Percentiles rank a stretch among this genome's conserved stretches.
phyloP scores from a whole-genome alignment of 2,888 invertebrate species.

The Conchocele bisecta region DNA sequence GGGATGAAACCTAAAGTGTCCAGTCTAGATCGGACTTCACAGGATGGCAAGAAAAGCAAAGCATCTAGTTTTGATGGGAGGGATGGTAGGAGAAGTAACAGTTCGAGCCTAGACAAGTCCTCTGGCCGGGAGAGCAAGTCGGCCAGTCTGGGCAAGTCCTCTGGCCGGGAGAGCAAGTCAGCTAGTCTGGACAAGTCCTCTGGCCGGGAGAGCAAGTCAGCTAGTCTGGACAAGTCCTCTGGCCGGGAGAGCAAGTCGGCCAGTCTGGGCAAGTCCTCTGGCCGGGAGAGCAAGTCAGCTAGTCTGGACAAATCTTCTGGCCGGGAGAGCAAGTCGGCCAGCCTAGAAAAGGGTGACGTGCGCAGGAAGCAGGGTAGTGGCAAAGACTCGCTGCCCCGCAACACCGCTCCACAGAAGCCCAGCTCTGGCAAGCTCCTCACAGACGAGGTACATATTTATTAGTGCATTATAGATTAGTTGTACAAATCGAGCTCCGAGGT shows the following conservation, averaged over 20 bases:
- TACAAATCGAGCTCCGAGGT: too few species aligned
- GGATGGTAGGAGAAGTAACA: conserved; percentile 38
- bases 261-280: conserved; percentile 38
- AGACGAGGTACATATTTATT: conserved; percentile 86
- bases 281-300: not conserved
- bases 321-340: conserved; percentile 51
- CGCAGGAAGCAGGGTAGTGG: conserved; percentile 38
- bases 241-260: conserved; percentile 32
- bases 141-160: not conserved
- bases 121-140: too few species aligned
- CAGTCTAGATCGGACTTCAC: conserved; percentile 8
- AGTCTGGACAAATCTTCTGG: not conserved
- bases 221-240: conserved; percentile 16
- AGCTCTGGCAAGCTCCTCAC: conserved; percentile 93
- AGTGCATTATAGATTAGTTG: too few species aligned
- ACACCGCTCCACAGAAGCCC: conserved; percentile 85
- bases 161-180: not conserved
- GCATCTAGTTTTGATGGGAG: conserved; percentile 27
- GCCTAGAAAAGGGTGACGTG: conserved; percentile 45
- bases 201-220: not conserved
- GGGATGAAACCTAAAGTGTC: too few species aligned
- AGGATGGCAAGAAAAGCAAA: conserved; percentile 19
- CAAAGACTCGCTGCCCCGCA: conserved; percentile 20
- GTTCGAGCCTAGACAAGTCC: conserved; percentile 45
- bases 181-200: not conserved